Conservation (phyloP, 2,888 invertebrate species). For the Lymantria dispar region DNA sequence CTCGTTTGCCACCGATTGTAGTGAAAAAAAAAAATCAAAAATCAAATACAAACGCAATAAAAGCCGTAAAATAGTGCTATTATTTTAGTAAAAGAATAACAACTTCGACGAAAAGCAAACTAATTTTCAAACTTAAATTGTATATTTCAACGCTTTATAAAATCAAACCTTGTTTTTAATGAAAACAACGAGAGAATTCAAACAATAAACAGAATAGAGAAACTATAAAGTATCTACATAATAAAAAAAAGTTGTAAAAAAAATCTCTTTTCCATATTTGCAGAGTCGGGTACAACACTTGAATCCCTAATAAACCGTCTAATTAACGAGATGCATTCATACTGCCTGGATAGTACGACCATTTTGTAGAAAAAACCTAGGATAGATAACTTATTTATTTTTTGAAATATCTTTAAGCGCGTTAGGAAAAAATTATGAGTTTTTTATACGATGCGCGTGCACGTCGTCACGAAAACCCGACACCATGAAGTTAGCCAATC, state of each 20-base stretch:
- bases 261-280: constrained; percentile 27
- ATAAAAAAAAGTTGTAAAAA: constrained; percentile 13
- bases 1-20: too few relatives aligned
- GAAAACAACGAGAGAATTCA: constrained; percentile 6
- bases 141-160: background rate
- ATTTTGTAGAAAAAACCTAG: constrained; percentile 11
- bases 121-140: background rate
- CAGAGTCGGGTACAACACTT: constrained; percentile 44
- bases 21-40: too few relatives aligned
- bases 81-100: too few relatives aligned
- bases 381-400: too few relatives aligned
- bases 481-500: too few relatives aligned
- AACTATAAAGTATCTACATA: constrained; percentile 7
- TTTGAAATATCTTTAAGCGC: too few relatives aligned
- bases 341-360: constrained; percentile 33
- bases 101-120: too few relatives aligned
- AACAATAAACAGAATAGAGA: constrained; percentile 14
- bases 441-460: too few relatives aligned
- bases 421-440: too few relatives aligned
- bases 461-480: too few relatives aligned
- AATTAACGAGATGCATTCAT: constrained; percentile 70
- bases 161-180: constrained; percentile 1
- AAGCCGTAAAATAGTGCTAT: too few relatives aligned
- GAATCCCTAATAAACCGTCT: constrained; percentile 71
- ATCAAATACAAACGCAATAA: too few relatives aligned